phyloP scores from a whole-genome alignment of 2,113 vertebrate species.

The Actenoides hombroni region DNA sequence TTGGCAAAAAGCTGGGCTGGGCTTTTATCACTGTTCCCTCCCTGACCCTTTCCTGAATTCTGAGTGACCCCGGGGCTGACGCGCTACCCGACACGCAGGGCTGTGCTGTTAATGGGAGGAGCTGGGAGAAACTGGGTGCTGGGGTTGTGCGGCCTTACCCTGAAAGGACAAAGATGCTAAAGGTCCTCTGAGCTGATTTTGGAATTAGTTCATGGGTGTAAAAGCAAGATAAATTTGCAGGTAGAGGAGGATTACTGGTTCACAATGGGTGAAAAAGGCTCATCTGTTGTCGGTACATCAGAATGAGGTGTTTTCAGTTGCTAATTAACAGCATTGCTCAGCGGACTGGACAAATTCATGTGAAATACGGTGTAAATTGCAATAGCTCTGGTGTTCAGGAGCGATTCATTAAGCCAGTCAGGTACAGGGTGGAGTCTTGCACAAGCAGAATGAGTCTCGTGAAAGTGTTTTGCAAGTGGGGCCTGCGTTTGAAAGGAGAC shows the following conservation, averaged over 20 bases:
- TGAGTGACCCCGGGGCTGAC: neutral
- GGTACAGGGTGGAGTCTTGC: neutral
- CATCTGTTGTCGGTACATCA: neutral
- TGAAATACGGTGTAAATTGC: neutral
- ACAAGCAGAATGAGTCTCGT: neutral
- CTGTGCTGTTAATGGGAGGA: neutral
- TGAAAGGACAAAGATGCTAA: neutral
- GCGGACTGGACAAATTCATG: neutral
- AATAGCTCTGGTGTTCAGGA: neutral
- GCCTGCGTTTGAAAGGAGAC: neutral
- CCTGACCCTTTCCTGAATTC: neutral
- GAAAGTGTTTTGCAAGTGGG: neutral
- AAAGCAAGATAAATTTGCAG: neutral
- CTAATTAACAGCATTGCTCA: neutral
- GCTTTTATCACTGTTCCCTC: neutral
- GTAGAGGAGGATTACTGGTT: neutral
- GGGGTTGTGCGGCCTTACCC: no score
- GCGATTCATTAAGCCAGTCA: neutral
- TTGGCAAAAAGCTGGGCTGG: neutral
- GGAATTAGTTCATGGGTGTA: neutral
- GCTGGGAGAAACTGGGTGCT: neutral
- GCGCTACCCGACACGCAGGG: accelerated
- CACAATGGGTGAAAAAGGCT: neutral
- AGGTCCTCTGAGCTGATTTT: no score
- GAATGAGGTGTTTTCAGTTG: neutral